phyloP scores from a whole-genome alignment of 1,140 invertebrate species.

The Pinna nobilis region DNA sequence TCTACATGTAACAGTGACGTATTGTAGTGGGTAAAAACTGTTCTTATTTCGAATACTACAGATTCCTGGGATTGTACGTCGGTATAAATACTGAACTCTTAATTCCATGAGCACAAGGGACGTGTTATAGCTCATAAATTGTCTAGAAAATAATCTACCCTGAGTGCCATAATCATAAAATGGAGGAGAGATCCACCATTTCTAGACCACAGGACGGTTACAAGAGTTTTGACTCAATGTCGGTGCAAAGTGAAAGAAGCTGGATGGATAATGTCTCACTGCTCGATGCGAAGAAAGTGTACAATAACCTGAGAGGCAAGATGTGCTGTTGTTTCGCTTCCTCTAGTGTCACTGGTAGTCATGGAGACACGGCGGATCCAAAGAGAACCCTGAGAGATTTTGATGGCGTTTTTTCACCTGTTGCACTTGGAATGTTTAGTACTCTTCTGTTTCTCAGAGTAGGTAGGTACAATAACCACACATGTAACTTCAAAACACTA shows the following conservation, averaged over 20 bases:
- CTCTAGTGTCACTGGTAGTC: neutral
- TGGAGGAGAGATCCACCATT: no score
- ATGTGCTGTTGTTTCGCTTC: constrained; percentile 7
- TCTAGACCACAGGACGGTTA: no score
- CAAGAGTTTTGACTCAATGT: constrained; percentile 5
- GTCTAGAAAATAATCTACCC: no score
- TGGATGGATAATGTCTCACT: neutral
- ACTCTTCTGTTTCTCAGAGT: constrained; percentile 96
- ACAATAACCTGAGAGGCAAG: neutral
- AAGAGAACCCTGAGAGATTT: constrained; percentile 86
- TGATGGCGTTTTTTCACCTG: constrained; percentile 97
- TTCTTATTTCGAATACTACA: no score
- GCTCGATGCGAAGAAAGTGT: neutral
- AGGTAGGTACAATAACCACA: constrained; percentile 82
- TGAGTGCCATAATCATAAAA: no score
- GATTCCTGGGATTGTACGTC: no score
- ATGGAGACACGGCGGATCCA: neutral
- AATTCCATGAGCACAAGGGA: no score
- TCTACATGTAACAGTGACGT: no score
- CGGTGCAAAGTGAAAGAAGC: neutral
- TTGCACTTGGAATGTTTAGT: constrained; percentile 97
- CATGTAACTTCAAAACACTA: no score
- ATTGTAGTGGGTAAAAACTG: no score
- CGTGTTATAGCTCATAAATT: no score
- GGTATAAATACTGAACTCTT: no score